Base-by-base conservation (phyloP, 2,797 vertebrate species). In the Rhabdophis nuchalis region DNA sequence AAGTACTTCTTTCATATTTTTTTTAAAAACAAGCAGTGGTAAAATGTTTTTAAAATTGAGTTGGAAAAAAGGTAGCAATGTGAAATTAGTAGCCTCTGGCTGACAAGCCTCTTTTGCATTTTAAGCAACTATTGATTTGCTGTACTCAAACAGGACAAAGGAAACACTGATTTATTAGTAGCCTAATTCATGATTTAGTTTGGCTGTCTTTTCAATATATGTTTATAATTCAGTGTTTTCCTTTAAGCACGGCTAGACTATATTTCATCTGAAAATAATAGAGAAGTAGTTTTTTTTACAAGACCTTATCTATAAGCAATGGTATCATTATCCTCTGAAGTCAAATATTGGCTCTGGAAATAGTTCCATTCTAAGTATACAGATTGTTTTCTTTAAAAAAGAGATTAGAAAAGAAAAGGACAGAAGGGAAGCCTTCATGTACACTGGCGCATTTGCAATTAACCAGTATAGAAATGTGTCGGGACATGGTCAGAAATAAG, bases 31-130 rank as follows among this genome's bases (percentile, higher is more conserved):
- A 90, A 8, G 61, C 60, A 92, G 87, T 54, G 50, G 25, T 91
- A 94, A 93, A 94, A 11, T 13, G 93, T 82, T 94, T 95, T 92
- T 89, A 91, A 93, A 95, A 95, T 93, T 93, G 77, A 88, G 50
- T 27, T 61, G 85, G 41, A 93, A 94, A 64, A 91, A 90, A 56
- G 29, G 23, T 87, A 41, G 8, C 92, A 29, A 1, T 82, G 27
- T 92, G 89, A 95, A 94, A 94, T 92, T 27, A 89, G 85, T 94
- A 92, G 92, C 93, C 58, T 52, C 87, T 20, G 91, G 87, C 90
- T 94, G 54, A 64, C 61, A 95, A 87, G 54, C 3, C 32, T 93
- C n/a, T 92, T 94, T 95, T 94, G 58, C 61, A 86, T 94, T 93
- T 41, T 92, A 91, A 94, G 46, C 64, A 93, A 77, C 88, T 93